Evolutionary conservation across 1,140 invertebrate genomes (phyloP), one percentile per base, ranked within the genome.

Genomic region (Schlechtendalia chinensis): DNA sequence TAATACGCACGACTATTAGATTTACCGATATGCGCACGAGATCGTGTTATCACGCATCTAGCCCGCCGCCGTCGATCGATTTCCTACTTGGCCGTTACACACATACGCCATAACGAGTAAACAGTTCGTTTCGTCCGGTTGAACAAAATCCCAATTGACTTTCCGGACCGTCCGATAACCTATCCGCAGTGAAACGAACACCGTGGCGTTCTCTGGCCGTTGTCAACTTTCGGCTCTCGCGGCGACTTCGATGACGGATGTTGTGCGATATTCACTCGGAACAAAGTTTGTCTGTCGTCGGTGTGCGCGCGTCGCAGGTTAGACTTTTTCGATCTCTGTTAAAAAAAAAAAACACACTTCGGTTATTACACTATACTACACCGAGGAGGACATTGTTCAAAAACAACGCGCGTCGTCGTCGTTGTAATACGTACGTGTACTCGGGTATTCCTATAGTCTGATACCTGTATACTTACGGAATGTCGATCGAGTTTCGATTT

Each of bases 71-170:
- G n/a, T n/a, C n/a, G n/a, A 24, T 10, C 5, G 8, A 69, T 22
- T 47, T 24, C 65, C 65, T 69, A 47, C 24, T 47, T 10, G 12
- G 12, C 19, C 24, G 19, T 19, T 29, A 65, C 16, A 19, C 29
- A 19, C 22, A 11, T 12, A 32, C 17, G 32, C 39, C 22, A 11
- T 47, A 69, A 47, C 27, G 39, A 47, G 47, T n/a, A 47, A 47
- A n/a, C n/a, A 47, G 32, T 69, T 69, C 12, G 5, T 45, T 47
- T 69, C 47, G 39, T n/a, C 47, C 45, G 65, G 45, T 69, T 19
- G 10, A 45, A 67, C 45, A 67, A 67, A 45, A 67, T 67, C 45
- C 39, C 32, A 69, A 69, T 47, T 69, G 47, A 69, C n/a, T 47
- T 69, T 69, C 17, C n/a, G n/a, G n/a, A n/a, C n/a, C n/a, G n/a